Base-by-base conservation (phyloP, 2,888 invertebrate species). In the Junonia oenone region DNA sequence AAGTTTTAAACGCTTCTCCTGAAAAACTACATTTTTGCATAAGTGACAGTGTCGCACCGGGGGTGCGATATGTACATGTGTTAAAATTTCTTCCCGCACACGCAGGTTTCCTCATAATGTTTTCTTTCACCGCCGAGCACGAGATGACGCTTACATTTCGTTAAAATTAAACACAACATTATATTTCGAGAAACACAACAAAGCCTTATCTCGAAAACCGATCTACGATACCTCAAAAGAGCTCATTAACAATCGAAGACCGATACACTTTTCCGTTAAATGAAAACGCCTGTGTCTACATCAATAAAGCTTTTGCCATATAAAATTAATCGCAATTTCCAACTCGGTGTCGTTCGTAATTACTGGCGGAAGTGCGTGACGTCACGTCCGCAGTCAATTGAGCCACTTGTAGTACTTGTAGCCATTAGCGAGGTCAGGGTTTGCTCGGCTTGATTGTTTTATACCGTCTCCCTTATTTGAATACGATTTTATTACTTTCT, bases 281-380 rank as follows among this genome's bases (percentile, higher is more conserved):
- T 22, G n/a, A n/a, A 43, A 43, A 19, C 22, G 40, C 22, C 40
- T 19, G 43, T 40, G 38, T n/a, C 14, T 29, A 17, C 31, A 29
- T 46, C 29, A 54, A 53, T 40, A 54, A 54, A 54, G 54, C 40
- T 54, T 54, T 54, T 43, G 54, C n/a, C 26, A 26, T 43, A 43
- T 33, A 40, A 48, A 48, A 35, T 31, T 43, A 17, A 56, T 57
- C 37, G 58, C 53, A 55, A 55, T 46, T 59, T 65, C 70, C 69
- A 66, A 71, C 71, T 78, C 19, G 43, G 43, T 43, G 43, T 43
- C 43, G 43, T 79, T 73, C 69, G 69, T 74, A 83, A 83, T 83
- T 82, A 79, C 76, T 71, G 72, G 58, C 73, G 84, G 84, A 84
- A 83, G 80, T 74, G 76, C 72, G 69, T 81, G 83, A 83, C 79